Conservation (phyloP, 2,797 vertebrate species). For the Hoplostethus atlanticus region DNA sequence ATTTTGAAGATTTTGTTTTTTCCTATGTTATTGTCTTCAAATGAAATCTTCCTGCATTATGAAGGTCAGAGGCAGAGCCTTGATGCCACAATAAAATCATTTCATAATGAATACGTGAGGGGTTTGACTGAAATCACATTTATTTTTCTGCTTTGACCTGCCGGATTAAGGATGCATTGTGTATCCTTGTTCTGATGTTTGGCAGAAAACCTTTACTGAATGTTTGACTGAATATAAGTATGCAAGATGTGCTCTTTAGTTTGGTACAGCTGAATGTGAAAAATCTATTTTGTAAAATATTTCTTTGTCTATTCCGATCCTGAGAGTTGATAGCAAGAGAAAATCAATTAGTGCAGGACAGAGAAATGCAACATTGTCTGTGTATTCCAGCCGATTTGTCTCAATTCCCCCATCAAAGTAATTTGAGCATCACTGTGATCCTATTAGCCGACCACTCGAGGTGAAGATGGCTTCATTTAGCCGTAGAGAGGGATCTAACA, state of each 20-base stretch:
- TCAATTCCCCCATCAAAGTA: slow-evolving; percentile 81
- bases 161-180: no score
- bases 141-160: no score
- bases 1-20: no score
- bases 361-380: slow-evolving; percentile 32
- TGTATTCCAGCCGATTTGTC: slow-evolving; percentile 72
- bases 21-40: no score
- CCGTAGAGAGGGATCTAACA: slow-evolving; percentile 60
- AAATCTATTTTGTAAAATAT: slow-evolving; percentile 22
- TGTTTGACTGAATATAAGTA: neutral
- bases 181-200: slow-evolving; percentile 38
- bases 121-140: no score
- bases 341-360: slow-evolving; percentile 43
- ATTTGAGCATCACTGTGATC: slow-evolving; percentile 71
- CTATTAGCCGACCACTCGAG: slow-evolving; percentile 67
- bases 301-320: slow-evolving; percentile 47
- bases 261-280: slow-evolving; percentile 19
- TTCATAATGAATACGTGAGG: no score
- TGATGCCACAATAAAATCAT: no score
- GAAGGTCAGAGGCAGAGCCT: no score
- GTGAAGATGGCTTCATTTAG: slow-evolving; percentile 73
- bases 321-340: slow-evolving; percentile 33
- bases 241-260: slow-evolving; percentile 48
- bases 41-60: no score
- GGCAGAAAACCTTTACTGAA: slow-evolving; percentile 7